These are phyloP conservation scores for Drosophila arizonae DNA, from an alignment of 1,140 invertebrate species.

Conservation along the genomic window DNA sequence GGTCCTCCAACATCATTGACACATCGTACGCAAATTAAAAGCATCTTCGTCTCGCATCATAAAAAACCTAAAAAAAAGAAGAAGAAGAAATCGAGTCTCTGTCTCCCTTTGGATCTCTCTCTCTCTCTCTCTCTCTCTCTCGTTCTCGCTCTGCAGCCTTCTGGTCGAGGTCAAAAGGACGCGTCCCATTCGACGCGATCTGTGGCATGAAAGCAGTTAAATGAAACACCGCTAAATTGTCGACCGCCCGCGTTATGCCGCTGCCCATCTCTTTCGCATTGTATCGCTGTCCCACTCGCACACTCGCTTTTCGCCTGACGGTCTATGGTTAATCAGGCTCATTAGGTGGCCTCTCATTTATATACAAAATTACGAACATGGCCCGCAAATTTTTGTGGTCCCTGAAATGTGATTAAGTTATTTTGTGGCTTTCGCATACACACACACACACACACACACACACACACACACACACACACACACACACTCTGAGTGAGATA, in stretches of 20 bases:
- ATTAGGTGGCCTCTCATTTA: conserved; percentile 82
- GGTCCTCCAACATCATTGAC: conserved; percentile 74
- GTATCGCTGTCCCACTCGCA: neutral
- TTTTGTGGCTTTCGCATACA: conserved; percentile 59
- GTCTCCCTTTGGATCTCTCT: too few species aligned
- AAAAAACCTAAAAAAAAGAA: conserved; percentile 23
- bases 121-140: neutral
- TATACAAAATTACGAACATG: conserved; percentile 80
- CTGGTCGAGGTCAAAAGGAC: conserved; percentile 77
- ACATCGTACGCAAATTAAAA: conserved; percentile 81
- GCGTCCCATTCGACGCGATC: conserved; percentile 77
- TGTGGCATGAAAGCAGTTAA: conserved; percentile 81
- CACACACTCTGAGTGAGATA: conserved; percentile 20
- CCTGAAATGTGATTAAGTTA: conserved; percentile 82
- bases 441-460: conserved; percentile 35
- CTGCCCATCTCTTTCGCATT: neutral
- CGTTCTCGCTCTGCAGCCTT: neutral
- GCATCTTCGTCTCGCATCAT: conserved; percentile 59
- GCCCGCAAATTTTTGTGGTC: conserved; percentile 78
- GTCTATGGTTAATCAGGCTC: conserved; percentile 80
- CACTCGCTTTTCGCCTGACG: neutral
- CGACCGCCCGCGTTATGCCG: conserved; percentile 48
- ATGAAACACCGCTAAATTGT: conserved; percentile 71
- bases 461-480: conserved; percentile 23
- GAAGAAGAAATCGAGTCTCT: conserved; percentile 24